Base-by-base conservation (phyloP, 2,888 invertebrate genomes). In the Arctia plantaginis region DNA sequence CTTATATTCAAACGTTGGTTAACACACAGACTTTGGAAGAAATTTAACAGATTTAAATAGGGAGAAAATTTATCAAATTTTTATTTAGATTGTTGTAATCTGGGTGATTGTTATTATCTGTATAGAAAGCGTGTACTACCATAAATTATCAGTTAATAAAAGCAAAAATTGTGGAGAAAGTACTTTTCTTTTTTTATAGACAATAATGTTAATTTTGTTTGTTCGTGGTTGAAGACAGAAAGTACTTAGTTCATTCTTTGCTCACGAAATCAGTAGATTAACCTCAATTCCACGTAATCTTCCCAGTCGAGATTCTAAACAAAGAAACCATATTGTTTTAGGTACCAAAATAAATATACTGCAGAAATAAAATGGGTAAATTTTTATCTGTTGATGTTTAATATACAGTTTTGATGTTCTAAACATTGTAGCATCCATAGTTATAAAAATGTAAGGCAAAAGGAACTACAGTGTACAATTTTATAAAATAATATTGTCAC, bases 211-310 rank as follows among this genome's bases (percentile, higher is more conserved):
- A 35, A 71, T 71, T 62, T 27, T 64, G 23, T 65, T 73, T 44
- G 44, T 69, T 66, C 18, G 35, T 33, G 33, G 44, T 47, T 59
- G 30, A 72, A 75, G 39, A 66, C 20, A 66, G 47, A 18, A 69
- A 33, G 72, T 69, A 73, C 74, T 79, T 78, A 77, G 74, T 76
- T 75, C 70, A 67, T 77, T 73, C 75, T 66, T 83, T 79, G 82
- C 84, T 78, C 86, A 85, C 84, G 84, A 84, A 80, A 84, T 76
- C 77, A 69, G 80, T 68, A 84, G 86, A 85, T 84, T 85, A 85
- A 82, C 86, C 84, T 85, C 82, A 76, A 85, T 84, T 82, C 77
- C 74, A 66, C 74, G 74, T 79, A 77, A 79, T 83, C 76, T 79
- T 71, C 72, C 65, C 67, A 74, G 73, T 75, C 8, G 75, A 72